Base-by-base conservation (phyloP, 2,888 invertebrate species). In the Fragum sueziense region DNA sequence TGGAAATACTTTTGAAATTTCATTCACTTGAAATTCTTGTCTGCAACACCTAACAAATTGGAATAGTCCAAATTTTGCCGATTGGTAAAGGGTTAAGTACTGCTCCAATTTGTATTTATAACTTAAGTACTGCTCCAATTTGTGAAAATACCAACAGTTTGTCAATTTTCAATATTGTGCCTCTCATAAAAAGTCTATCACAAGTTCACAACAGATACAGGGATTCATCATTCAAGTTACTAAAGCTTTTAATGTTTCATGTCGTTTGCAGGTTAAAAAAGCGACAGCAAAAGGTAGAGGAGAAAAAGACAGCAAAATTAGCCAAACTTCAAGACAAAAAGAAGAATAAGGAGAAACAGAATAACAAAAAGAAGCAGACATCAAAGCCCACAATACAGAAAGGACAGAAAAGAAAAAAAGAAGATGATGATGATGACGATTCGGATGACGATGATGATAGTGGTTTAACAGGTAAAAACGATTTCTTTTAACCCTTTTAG, bases 261-360 rank as follows among this genome's bases (percentile, higher is more conserved):
- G 41, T 2, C 47, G 20, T 54, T 59, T 76, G 9, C 33, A 82
- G 82, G 29, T 57, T 82, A 11, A 82, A 82, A 54, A 82, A 79
- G 20, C 47, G 82, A 25, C 20, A 74, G 7, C 76, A 79, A 65
- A 82, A 74, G 52, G 68, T 70, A 3, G 82, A 73, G 33, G 33
- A 52, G 20, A 74, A 47, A 54, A 80, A 74, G 70, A 73, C 25
- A 31, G 78, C 70, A 25, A 82, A 70, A 59, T 11, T 69, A 22
- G 73, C 76, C 61, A 80, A 69, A 65, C 31, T 71, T 51, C 59
- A 57, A 69, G 22, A 67, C 77, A 84, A 76, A 62, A 73, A 34
- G 76, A 84, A 77, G 65, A 73, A 34, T 74, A 52, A 69, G 47
- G 33, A 17, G n/a, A 59, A 74, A 25, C 37, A 33, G 41, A 73